Base-by-base conservation (phyloP, 2,888 invertebrate genomes). In the Cosmia trapezina region DNA sequence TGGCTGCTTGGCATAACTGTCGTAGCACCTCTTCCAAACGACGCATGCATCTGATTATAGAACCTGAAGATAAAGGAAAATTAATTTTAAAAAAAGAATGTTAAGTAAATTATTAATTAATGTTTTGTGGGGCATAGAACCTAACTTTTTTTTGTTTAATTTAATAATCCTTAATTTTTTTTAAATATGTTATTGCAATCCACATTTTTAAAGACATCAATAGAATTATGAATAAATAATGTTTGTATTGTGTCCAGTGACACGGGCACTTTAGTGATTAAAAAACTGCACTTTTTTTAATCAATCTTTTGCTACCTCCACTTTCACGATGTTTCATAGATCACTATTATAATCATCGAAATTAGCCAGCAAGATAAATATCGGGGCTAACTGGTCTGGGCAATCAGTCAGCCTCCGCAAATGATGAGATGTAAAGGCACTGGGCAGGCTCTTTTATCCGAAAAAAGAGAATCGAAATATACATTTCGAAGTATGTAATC, bases 1-100 rank as follows among this genome's bases (percentile, higher is more conserved):
- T 99, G 4, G 99, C 98, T 4, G 99, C 99, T 93, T 99, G 99
- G 85, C 98, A 98, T 96, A 99, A 97, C 94, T 99, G 99, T 63
- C 99, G 96, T 14, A 99, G 94, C 19, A 99, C 97, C 94, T 99
- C 99, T 93, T 99, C 99, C 73, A 99, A 94, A 14, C 99, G 97
- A 61, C 99, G 97, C 98, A 99, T 99, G 89, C 99, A 98, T 22
- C 99, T 94, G 84, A 97, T 97, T 84, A 97, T 97, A 49, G 97
- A 97, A 43, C 97, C 96, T 96, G 83, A 2, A 75, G 78, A 71
- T 53, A 2, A n/a, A 17, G 22, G 1, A 19, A 12, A 19, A 22
- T 17, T 1, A n/a, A n/a, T n/a, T n/a, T n/a, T n/a, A n/a, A n/a
- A n/a, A n/a, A n/a, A n/a, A n/a, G n/a, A n/a, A n/a, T n/a, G n/a